Conservation (phyloP, 1,140 invertebrate genomes). For the Drosophila nigrodunni region DNA sequence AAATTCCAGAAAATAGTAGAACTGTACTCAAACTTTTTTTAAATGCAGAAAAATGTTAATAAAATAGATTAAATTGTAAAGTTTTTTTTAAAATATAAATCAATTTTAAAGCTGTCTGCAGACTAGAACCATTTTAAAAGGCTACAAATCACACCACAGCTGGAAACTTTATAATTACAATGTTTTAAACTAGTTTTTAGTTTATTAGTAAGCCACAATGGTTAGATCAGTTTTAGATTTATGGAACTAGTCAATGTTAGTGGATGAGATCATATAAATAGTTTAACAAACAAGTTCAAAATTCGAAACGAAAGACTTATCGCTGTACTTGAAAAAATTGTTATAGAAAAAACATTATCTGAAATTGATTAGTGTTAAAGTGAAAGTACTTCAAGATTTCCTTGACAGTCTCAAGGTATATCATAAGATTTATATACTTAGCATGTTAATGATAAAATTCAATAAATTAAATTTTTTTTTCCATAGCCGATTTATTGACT, state of each 20-base stretch:
- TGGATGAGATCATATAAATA: constrained; percentile 22
- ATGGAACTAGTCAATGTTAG: not conserved
- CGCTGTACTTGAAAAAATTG: constrained; percentile 18
- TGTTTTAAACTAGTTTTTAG: constrained; percentile 25
- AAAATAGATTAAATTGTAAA: too few species aligned
- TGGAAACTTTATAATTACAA: constrained; percentile 1
- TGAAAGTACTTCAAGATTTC: constrained; percentile 18
- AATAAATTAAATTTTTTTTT: not conserved
- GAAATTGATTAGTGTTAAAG: constrained; percentile 9
- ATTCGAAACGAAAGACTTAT: constrained; percentile 8
- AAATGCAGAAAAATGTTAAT: too few species aligned
- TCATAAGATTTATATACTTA: not conserved
- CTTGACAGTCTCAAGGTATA: constrained; percentile 13
- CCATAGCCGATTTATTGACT: constrained; percentile 2
- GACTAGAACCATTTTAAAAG: too few species aligned
- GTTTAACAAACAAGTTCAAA: not conserved
- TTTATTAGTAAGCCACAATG: constrained; percentile 4
- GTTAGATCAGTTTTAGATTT: constrained; percentile 5
- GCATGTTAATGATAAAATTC: not conserved
- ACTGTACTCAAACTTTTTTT: too few species aligned
- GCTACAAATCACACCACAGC: too few species aligned
- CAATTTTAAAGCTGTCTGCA: too few species aligned
- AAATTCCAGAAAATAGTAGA: too few species aligned
- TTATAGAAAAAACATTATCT: constrained; percentile 4
- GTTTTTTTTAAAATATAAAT: too few species aligned